phyloP scores from a whole-genome alignment of 2,113 vertebrate species.

The Podocnemis expansa region DNA sequence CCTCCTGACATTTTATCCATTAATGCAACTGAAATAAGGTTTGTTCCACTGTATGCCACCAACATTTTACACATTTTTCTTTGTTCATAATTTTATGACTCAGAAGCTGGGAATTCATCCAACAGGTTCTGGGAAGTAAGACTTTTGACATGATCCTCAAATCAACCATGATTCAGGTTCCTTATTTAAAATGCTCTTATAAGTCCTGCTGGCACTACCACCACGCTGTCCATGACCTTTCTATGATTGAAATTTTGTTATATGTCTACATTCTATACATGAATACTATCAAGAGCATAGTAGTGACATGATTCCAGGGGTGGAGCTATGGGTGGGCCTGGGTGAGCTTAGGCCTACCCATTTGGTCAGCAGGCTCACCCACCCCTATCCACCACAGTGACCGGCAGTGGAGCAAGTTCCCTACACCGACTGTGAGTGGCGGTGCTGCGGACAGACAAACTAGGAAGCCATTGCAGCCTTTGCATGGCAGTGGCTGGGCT shows the following conservation, averaged over 20 bases:
- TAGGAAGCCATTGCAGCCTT: too few species aligned
- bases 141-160: background rate
- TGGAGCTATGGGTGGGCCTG: too few species aligned
- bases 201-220: background rate
- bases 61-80: background rate
- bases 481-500: too few species aligned
- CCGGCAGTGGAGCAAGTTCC: too few species aligned
- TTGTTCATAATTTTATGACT: background rate
- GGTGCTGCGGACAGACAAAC: too few species aligned
- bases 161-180: background rate
- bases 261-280: background rate
- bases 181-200: background rate
- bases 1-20: fast-evolving
- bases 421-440: too few species aligned
- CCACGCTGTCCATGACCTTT: background rate
- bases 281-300: background rate
- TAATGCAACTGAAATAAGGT: background rate
- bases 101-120: background rate
- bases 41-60: background rate
- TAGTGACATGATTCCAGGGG: background rate
- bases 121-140: background rate
- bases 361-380: too few species aligned
- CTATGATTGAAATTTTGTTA: background rate
- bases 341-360: too few species aligned
- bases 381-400: too few species aligned